Evolutionary conservation across 2,113 vertebrate species (phyloP), one percentile per base, ranked within the genome.

Genomic region (Spheniscus mendiculus): DNA sequence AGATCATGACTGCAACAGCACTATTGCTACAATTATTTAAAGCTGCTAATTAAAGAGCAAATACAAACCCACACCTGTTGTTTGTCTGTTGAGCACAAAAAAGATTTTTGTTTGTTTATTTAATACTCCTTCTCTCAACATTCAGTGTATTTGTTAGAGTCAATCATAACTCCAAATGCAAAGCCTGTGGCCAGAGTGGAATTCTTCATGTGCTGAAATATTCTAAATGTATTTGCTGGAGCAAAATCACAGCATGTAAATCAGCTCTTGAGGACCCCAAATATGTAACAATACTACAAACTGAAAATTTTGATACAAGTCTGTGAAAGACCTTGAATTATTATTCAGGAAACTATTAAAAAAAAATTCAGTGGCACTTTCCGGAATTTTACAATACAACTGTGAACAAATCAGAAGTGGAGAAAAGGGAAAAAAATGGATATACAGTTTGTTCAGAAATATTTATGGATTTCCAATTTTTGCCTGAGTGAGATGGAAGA

Each of bases 351-450:
- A 90, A 45, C 2, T 38, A 40, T 34, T 63, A 4, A 58, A 66
- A 80, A 47, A 36, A 3, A 1, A 21, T 47, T 45, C 22, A 86
- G 0, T 58, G 0, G 14, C 0, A 3, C 3, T 83, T 62, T 55
- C 34, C 16, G 59, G 36, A 79, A 53, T 62, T 62, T 55, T 56
- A 50, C 6, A 67, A 55, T 17, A 45, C 2, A 53, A 13, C 6
- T 81, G 3, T 59, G 29, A 71, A 78, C 4, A 71, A 45, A 70
- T 30, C 7, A 50, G 27, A 78, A 81, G 7, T 15, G 16, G 26
- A 78, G 15, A 40, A 65, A 77, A 80, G 2, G 5, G 11, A 10
- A 0, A 29, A 76, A 74, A 73, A 47, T 3, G 0, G 9, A 29
- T 50, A 27, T 10, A 45, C 1, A 11, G 0, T 49, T 83, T 65